Evolutionary conservation across 2,797 vertebrate genomes (phyloP).

Genomic region (Chiroxiphia lanceolata): DNA sequence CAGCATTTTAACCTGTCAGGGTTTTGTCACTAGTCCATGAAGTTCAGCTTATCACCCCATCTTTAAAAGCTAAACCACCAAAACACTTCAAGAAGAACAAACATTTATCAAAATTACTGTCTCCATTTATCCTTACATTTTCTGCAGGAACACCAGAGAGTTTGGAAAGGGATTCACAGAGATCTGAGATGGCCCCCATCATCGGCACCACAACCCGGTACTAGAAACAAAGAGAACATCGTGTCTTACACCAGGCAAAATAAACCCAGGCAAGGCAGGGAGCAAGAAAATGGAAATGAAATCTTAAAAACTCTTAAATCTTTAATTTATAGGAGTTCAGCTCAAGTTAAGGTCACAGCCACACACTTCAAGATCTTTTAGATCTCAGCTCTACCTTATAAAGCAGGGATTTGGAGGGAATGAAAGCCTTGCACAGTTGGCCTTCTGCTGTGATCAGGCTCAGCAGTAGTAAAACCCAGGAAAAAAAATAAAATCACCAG

Average conservation of each 20-base stretch:
- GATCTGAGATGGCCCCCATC: constrained; percentile 88
- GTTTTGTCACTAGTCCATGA: neutral
- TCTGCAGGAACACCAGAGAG: constrained; percentile 88
- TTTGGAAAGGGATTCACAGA: constrained; percentile 89
- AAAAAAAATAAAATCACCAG: neutral
- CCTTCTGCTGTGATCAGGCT: neutral
- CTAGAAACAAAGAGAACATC: constrained; percentile 70
- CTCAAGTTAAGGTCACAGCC: neutral
- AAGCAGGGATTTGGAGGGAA: neutral
- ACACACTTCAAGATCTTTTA: neutral
- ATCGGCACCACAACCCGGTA: constrained; percentile 91
- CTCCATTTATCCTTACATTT: constrained; percentile 80
- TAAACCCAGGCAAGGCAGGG: neutral
- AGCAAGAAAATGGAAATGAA: neutral
- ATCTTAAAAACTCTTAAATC: neutral
- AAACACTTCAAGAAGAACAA: neutral
- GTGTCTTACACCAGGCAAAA: neutral
- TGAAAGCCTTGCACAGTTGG: neutral
- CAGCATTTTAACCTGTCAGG: neutral
- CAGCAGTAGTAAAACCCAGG: neutral
- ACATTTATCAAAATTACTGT: neutral
- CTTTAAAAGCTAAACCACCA: neutral
- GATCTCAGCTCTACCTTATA: neutral
- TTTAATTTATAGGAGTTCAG: neutral
- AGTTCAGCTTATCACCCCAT: neutral